Evolutionary conservation across 1,140 invertebrate genomes (phyloP), one percentile per base, ranked within the genome.

Genomic region (Linepithema humile): DNA sequence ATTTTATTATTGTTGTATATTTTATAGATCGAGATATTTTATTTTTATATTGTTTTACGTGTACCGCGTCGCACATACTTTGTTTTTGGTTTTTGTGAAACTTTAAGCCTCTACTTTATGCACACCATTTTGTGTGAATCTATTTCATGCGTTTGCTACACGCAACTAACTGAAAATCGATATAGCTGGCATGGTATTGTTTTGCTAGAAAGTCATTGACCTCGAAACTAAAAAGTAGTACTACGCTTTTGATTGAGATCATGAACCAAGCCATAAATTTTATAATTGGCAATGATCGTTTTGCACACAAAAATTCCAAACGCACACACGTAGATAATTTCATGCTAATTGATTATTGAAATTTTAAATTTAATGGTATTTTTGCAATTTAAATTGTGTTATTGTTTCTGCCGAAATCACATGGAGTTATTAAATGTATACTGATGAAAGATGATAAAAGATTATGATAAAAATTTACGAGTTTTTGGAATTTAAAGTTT

Each of bases 231-330:
- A 67, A 20, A 53, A 73, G 38, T 38, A 70, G 40, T 48, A 50
- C 50, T 50, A 40, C 23, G 26, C 26, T 43, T 29, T 45, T 64
- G 62, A 84, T 57, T 67, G 53, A 85, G 90, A 92, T 89, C 89
- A 85, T 78, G 64, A 85, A 87, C 90, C 90, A 91, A 90, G 64
- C 91, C 86, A 91, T 85, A 77, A 88, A 85, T 84, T 77, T 75
- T 84, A 53, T 85, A 89, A 90, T 92, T 92, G 91, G 87, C 88
- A 84, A 88, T 88, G 85, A 86, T 87, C 90, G 43, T 48, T 50
- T 26, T 17, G 53, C 69, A 65, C 32, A 38, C 57, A 62, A 75
- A 57, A 50, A 17, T 4, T 35, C 9, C 12, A 45, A 45, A 55
- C 23, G 53, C 38, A 67, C 75, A 23, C 50, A 0, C 50, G 59